Conservation (phyloP, 2,113 vertebrate genomes). For the Clinocottus analis region DNA sequence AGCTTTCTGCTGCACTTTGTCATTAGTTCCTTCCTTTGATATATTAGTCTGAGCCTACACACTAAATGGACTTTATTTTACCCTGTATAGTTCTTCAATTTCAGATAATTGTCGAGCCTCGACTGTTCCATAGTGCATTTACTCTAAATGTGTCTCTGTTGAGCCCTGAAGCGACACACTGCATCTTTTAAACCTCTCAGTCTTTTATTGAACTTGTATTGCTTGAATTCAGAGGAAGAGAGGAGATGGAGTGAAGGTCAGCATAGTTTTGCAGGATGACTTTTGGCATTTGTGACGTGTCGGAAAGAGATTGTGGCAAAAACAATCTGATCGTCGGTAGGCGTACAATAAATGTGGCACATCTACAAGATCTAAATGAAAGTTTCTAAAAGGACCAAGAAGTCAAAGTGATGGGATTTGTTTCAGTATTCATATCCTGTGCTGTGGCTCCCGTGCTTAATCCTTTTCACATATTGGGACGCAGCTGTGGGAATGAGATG, state of each 20-base stretch:
- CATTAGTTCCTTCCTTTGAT: conserved; percentile 17
- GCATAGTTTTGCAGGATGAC: neutral
- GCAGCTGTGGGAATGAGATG: neutral
- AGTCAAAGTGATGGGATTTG: conserved; percentile 16
- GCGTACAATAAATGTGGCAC: neutral
- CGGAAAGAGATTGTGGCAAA: too few species aligned
- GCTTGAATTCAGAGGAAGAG: neutral
- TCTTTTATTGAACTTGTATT: neutral
- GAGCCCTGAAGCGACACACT: neutral
- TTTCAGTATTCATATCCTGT: conserved; percentile 20
- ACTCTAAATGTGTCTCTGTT: neutral
- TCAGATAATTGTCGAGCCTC: neutral
- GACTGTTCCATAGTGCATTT: conserved; percentile 10
- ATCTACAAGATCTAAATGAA: neutral
- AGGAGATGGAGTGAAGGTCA: neutral
- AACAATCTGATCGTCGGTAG: neutral
- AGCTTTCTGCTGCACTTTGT: conserved; percentile 9
- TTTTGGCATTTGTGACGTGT: neutral
- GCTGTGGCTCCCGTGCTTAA: conserved; percentile 1
- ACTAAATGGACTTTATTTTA: conserved; percentile 8
- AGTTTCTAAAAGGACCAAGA: neutral
- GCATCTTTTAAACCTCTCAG: neutral
- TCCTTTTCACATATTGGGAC: conserved; percentile 4
- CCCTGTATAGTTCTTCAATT: conserved; percentile 5
- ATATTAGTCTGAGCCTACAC: neutral